Percentiles rank a stretch among this genome's conserved stretches.
phyloP scores from a whole-genome alignment of 2,113 vertebrate genomes.

The Podilymbus podiceps region DNA sequence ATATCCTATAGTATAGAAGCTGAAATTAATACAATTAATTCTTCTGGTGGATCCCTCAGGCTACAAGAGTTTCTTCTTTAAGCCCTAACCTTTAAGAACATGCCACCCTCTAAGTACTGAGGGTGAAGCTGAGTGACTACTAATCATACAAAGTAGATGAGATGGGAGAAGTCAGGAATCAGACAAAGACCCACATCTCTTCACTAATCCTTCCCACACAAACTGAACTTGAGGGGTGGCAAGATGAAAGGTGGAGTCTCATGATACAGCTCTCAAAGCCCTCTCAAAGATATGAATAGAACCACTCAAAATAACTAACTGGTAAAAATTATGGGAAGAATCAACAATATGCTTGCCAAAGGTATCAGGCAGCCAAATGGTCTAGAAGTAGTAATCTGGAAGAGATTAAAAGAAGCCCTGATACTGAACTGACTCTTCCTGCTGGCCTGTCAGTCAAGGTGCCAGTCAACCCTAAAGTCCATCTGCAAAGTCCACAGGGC shows the following conservation, averaged over 20 bases:
- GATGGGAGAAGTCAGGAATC: background rate
- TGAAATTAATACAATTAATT: background rate
- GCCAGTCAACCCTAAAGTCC: constrained; percentile 35
- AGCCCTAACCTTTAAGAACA: background rate
- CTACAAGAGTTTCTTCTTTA: background rate
- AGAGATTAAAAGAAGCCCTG: background rate
- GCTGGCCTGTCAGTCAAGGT: background rate
- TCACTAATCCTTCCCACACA: background rate
- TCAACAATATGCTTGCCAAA: background rate
- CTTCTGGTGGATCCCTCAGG: background rate
- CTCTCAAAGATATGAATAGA: background rate
- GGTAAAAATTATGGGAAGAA: constrained; percentile 2
- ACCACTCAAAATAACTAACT: background rate
- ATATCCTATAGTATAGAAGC: background rate
- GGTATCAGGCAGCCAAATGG: background rate
- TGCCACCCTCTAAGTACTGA: background rate
- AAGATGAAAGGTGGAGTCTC: constrained; percentile 1
- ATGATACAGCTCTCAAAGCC: background rate
- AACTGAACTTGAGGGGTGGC: background rate
- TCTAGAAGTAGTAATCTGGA: background rate
- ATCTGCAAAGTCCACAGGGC: constrained; percentile 44
- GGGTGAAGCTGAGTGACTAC: background rate
- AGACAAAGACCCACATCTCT: background rate
- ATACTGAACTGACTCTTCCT: background rate
- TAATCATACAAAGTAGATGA: background rate